Conservation (phyloP, 30 jellyfish, hydroid and myxozoan species). For the Turritopsis dohrnii region DNA sequence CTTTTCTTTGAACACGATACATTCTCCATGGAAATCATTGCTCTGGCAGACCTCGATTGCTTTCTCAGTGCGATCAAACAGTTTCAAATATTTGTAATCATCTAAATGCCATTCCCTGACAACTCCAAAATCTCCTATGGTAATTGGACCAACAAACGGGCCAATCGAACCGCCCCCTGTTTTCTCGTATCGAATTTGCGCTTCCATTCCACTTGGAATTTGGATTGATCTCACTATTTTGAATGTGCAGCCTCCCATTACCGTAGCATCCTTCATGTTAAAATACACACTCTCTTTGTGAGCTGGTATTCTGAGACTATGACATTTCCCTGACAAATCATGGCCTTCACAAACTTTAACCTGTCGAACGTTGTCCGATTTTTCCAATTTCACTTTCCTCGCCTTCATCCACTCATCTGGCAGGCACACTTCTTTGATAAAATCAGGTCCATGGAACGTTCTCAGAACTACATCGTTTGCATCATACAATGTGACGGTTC, state of each 20-base stretch:
- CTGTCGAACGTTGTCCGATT: not conserved
- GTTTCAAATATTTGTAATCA: not conserved
- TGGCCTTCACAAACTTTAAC: not conserved
- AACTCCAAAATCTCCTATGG: not conserved
- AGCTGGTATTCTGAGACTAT: not conserved
- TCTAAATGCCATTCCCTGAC: too few relatives aligned
- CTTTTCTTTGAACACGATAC: not conserved
- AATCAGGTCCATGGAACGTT: not conserved
- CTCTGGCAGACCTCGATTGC: not conserved
- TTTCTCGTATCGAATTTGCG: not conserved
- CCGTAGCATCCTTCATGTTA: not conserved
- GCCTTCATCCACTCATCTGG: not conserved
- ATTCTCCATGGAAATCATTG: not conserved
- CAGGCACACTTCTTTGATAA: not conserved
- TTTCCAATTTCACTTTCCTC: not conserved
- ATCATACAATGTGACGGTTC: not conserved
- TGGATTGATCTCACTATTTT: not conserved
- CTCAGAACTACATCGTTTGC: not conserved
- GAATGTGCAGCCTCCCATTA: not conserved
- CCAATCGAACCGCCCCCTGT: not conserved
- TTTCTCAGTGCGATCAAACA: not conserved
- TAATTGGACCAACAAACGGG: not conserved
- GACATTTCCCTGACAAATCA: not conserved
- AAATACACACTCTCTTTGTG: not conserved
- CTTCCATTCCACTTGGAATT: not conserved